Conservation (phyloP, 2,797 vertebrate genomes). For the Tadarida brasiliensis region DNA sequence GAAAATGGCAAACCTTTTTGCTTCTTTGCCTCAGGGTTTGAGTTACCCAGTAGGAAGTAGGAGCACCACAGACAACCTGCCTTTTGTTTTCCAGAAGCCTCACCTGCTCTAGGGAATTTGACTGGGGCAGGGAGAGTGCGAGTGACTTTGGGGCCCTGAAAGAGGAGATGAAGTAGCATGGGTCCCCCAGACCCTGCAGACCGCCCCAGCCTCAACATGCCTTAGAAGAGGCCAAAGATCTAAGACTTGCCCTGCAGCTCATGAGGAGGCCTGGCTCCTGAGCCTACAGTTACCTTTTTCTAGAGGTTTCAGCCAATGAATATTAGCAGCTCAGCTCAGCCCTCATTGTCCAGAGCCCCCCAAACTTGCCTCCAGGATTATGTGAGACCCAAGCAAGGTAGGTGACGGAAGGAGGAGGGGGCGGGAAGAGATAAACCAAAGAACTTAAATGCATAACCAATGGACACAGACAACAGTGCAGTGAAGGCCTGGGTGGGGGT, state of each 20-base stretch:
- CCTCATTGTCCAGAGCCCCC: neutral
- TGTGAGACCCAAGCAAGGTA: neutral
- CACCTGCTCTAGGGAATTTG: neutral
- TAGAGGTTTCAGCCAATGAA: neutral
- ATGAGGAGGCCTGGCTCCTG: accelerated
- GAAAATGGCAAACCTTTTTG: neutral
- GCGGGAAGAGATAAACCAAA: too few species aligned
- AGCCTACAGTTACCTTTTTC: neutral
- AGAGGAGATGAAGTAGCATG: neutral
- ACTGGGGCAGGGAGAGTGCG: accelerated
- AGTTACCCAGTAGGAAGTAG: neutral
- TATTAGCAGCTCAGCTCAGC: neutral
- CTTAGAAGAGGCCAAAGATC: neutral
- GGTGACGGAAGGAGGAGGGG: neutral
- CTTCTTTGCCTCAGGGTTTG: neutral
- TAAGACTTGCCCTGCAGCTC: neutral
- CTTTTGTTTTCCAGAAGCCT: slow-evolving; percentile 37
- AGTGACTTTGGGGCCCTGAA: neutral
- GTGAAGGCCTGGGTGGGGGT: too few species aligned
- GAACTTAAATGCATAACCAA: too few species aligned
- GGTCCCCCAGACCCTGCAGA: neutral
- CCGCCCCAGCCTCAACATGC: neutral
- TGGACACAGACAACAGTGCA: too few species aligned
- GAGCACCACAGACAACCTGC: neutral
- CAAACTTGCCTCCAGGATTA: neutral